These are phyloP conservation scores for Otolemur crassicaudatus DNA, from an alignment of 2,797 vertebrate species.

Conservation along the genomic window DNA sequence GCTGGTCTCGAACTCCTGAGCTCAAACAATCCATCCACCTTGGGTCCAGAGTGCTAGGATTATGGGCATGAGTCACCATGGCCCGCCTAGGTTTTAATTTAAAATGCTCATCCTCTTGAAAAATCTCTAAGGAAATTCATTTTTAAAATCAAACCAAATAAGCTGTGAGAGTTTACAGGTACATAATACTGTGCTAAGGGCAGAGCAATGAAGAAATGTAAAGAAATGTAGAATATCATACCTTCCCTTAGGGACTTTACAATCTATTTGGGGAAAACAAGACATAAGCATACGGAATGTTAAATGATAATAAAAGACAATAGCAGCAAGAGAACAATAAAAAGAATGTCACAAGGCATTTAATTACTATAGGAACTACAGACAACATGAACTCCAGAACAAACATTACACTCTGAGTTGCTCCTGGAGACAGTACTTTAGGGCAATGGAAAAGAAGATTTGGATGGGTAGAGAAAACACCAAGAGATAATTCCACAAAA, in stretches of 20 bases:
- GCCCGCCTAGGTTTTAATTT: slow-evolving; percentile 52
- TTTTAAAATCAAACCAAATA: slow-evolving; percentile 61
- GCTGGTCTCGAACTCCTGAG: too few relatives aligned
- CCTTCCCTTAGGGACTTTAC: slow-evolving; percentile 75
- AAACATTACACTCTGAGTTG: slow-evolving; percentile 51
- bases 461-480: slow-evolving; percentile 15
- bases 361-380: slow-evolving; percentile 47
- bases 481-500: not conserved
- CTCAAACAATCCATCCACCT: too few relatives aligned
- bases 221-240: slow-evolving; percentile 76
- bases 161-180: slow-evolving; percentile 58
- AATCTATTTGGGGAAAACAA: slow-evolving; percentile 79
- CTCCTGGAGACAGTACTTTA: slow-evolving; percentile 23
- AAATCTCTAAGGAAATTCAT: slow-evolving; percentile 69
- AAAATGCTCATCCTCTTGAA: slow-evolving; percentile 62
- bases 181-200: slow-evolving; percentile 63
- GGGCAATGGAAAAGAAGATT: slow-evolving; percentile 22
- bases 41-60: too few relatives aligned
- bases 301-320: slow-evolving; percentile 75
- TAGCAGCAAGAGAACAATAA: slow-evolving; percentile 68
- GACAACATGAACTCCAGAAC: slow-evolving; percentile 42
- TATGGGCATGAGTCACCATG: too few relatives aligned
- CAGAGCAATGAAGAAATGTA: slow-evolving; percentile 69
- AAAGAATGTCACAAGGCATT: slow-evolving; percentile 63
- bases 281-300: slow-evolving; percentile 72